Base-by-base conservation (phyloP, 2,797 vertebrate species). In the Rhinella marina region DNA sequence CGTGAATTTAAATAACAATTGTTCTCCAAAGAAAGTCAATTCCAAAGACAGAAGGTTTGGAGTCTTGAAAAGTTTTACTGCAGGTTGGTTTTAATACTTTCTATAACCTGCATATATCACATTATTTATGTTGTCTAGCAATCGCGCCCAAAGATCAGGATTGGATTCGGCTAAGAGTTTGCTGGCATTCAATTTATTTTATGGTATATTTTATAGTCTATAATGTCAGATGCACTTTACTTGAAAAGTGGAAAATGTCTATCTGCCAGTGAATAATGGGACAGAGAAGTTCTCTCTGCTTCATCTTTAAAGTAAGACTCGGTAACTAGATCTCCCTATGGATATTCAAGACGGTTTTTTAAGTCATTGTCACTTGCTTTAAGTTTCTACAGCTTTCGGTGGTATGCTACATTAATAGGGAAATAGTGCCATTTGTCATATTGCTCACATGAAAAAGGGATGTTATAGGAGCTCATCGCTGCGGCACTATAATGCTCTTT, bases 1-100 rank as follows among this genome's bases (percentile, higher is more conserved):
- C 85, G 79, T 72, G 52, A 88, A 81, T 87, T 88, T 91, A 92
- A 88, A 80, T 86, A 85, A 54, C 72, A 91, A 86, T 90, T 59
- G 4, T n/a, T 6, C 64, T 84, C 81, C 70, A 83, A 84, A 12
- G 82, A 61, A 88, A 91, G 64, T 87, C 59, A 11, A 57, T 19
- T 56, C 11, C 16, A 2, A 9, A 76, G 62, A 86, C 54, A 82
- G 59, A 2, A 41, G 73, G 50, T 6, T 90, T 25, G 0, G 56
- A 0, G 0, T 52, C 27, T 76, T 81, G 72, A 73, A 54, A 80
- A 81, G 76, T 82, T 85, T 80, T 86, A 88, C 57, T 86, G 78
- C 66, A 73, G n/a, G 50, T 27, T 19, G 57, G 50, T 64, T 85
- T 85, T 88, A 75, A 54, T 85, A 73, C 27, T 79, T 82, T 32